phyloP scores from a whole-genome alignment of 2,113 vertebrate genomes.

The Scomber colias region DNA sequence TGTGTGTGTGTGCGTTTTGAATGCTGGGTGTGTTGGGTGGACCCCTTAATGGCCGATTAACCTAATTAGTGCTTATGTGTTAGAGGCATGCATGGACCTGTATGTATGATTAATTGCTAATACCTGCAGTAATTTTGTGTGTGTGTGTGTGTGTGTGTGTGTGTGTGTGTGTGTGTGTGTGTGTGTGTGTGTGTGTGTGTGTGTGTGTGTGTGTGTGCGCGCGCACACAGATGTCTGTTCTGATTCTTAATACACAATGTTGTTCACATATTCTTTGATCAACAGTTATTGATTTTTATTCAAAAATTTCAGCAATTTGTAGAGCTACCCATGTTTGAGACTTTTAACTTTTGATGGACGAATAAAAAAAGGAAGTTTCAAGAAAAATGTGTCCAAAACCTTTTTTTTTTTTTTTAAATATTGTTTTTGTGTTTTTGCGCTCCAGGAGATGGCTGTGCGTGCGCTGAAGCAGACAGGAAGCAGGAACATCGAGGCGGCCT shows the following conservation, averaged over 20 bases:
- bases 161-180: not conserved
- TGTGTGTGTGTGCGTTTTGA: conserved; percentile 16
- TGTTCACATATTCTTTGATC: not conserved
- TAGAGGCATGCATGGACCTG: not conserved
- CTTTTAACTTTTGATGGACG: too few species aligned
- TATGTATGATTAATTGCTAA: not conserved
- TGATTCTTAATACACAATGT: not conserved
- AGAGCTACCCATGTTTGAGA: not conserved
- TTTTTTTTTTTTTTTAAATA: too few species aligned
- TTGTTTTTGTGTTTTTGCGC: conserved; percentile 2
- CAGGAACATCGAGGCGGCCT: conserved; percentile 95
- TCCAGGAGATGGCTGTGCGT: conserved; percentile 96
- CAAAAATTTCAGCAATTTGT: too few species aligned
- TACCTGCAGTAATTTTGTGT: not conserved
- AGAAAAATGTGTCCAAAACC: too few species aligned
- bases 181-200: not conserved
- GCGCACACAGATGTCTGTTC: not conserved
- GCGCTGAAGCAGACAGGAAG: conserved; percentile 98
- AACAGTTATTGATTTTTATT: not conserved
- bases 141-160: not conserved
- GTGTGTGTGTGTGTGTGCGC: not conserved
- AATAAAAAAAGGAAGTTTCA: too few species aligned
- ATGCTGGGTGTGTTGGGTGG: not conserved
- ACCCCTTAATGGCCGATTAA: not conserved
- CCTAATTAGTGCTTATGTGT: not conserved